A percentile compares a stretch with the other conserved stretches of the same genome.
phyloP scores from a whole-genome alignment of 2,113 vertebrate species.

The Cottus gobio region DNA sequence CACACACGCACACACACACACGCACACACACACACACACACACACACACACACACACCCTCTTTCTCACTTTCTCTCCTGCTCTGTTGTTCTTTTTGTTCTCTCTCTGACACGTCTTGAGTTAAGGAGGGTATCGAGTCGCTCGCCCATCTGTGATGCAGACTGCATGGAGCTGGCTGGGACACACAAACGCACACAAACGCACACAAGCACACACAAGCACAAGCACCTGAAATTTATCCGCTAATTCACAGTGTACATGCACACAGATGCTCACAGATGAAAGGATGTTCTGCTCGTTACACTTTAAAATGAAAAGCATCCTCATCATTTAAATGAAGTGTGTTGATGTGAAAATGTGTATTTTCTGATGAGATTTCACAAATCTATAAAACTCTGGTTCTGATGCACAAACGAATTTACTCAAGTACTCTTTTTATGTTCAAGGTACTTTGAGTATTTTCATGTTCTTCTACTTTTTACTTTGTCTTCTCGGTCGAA shows the following conservation, averaged over 20 bases:
- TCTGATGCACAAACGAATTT: background rate
- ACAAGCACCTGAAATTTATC: background rate
- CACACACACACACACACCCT: conserved; percentile 10
- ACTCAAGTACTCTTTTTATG: background rate
- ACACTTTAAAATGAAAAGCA: background rate
- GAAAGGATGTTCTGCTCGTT: background rate
- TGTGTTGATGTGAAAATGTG: background rate
- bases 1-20: conserved; percentile 1
- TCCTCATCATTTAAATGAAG: background rate
- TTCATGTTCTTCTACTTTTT: background rate
- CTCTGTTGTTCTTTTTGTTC: conserved; percentile 57
- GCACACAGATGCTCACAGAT: background rate
- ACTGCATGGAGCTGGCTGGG: conserved; percentile 13
- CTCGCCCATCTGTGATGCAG: conserved; percentile 64
- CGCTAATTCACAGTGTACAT: conserved; percentile 2
- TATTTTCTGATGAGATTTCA: background rate
- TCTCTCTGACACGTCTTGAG: conserved; percentile 42
- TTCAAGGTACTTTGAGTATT: background rate
- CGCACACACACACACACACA: conserved; percentile 18
- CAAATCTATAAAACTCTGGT: background rate
- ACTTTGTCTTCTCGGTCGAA: no score
- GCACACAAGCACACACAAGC: conserved; percentile 5
- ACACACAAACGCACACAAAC: conserved; percentile 8
- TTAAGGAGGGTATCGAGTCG: conserved; percentile 59
- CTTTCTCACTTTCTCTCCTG: conserved; percentile 50